Evolutionary conservation across 2,113 vertebrate genomes (phyloP).

Genomic region (Odontesthes bonariensis): DNA sequence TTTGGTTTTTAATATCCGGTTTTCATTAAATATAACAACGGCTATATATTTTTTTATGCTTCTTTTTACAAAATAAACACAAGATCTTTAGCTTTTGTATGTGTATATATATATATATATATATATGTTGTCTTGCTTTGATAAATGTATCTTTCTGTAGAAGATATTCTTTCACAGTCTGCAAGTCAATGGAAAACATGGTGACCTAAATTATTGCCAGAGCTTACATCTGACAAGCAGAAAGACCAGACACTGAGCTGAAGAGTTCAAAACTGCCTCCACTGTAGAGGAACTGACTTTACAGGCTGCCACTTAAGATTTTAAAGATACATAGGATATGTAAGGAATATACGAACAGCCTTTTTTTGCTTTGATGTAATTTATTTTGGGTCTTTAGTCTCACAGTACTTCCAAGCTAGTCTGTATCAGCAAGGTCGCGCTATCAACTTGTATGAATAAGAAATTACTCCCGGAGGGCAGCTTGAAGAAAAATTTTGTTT

Average conservation of each 20-base stretch:
- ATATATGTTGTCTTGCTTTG: background rate
- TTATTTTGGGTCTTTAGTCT: background rate
- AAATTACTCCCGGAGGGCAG: slow-evolving; percentile 24
- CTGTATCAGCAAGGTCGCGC: slow-evolving; percentile 36
- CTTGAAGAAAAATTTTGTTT: slow-evolving; percentile 8
- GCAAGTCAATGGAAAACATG: slow-evolving; percentile 55
- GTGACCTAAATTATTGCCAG: slow-evolving; percentile 53
- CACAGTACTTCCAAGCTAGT: slow-evolving; percentile 17
- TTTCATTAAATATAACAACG: too few species aligned
- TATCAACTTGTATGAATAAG: slow-evolving; percentile 28
- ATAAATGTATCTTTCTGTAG: background rate
- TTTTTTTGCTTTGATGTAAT: slow-evolving; percentile 40
- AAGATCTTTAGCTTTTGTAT: too few species aligned
- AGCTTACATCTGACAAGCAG: slow-evolving; percentile 46
- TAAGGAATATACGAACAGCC: slow-evolving; percentile 38
- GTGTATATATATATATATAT: too few species aligned
- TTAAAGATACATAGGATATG: slow-evolving; percentile 20
- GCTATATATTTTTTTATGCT: background rate
- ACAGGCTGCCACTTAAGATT: background rate
- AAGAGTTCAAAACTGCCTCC: slow-evolving; percentile 4
- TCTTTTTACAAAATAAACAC: too few species aligned
- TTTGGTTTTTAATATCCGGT: too few species aligned
- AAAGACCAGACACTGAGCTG: slow-evolving; percentile 44
- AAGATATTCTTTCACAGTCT: slow-evolving; percentile 46
- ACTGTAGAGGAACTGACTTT: background rate